These are phyloP conservation scores for Zootoca vivipara DNA, from an alignment of 2,113 vertebrate genomes.

Conservation along the genomic window DNA sequence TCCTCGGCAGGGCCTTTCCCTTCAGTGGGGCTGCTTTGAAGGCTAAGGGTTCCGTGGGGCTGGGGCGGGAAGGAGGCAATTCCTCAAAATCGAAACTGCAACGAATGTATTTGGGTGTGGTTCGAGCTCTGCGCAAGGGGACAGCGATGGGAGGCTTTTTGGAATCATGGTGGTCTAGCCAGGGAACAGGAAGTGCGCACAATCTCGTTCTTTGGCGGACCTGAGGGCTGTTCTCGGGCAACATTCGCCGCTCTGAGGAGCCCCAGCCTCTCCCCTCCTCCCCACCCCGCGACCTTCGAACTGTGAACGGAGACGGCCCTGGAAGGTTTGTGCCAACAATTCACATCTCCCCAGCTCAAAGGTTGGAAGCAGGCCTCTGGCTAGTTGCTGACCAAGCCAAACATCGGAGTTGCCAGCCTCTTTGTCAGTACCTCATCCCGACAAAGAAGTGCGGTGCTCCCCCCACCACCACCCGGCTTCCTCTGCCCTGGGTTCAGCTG, in stretches of 20 bases:
- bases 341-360: not conserved
- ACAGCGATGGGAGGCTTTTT: not conserved
- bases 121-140: not conserved
- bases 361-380: not conserved
- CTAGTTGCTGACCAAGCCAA: not conserved
- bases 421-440: no score
- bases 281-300: not conserved
- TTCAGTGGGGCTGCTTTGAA: not conserved
- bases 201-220: not conserved
- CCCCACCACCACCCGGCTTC: no score
- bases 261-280: not conserved
- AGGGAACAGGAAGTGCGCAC: not conserved
- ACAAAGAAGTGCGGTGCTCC: no score
- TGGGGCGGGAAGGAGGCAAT: not conserved
- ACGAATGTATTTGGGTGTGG: not conserved
- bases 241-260: not conserved
- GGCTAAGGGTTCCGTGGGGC: no score
- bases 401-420: no score
- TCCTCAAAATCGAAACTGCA: not conserved
- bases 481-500: no score
- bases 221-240: not conserved
- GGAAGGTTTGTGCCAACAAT: not conserved
- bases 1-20: not conserved
- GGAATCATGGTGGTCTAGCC: not conserved
- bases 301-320: not conserved